These are phyloP conservation scores for Ophiothrix spiculata DNA, from an alignment of 35 echinoderm and acorn worm genomes.

Conservation along the genomic window DNA sequence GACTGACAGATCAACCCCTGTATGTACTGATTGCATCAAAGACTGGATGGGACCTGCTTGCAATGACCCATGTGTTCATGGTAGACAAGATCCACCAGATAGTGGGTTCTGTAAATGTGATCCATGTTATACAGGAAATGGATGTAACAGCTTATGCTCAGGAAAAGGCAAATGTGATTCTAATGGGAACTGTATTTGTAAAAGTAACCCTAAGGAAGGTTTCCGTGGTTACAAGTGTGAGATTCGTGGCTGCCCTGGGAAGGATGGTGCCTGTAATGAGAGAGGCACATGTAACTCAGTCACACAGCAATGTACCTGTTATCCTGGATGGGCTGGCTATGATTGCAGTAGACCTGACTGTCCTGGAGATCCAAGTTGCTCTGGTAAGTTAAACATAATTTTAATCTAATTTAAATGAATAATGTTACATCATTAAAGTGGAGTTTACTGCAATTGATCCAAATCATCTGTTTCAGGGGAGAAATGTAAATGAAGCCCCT, in stretches of 20 bases:
- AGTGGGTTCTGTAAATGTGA: constrained; percentile 78
- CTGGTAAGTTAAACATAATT: constrained; percentile 44
- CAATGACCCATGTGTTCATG: constrained; percentile 62
- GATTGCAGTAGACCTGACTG: constrained; percentile 74
- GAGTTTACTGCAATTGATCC: too few species aligned
- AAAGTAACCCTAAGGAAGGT: constrained; percentile 32
- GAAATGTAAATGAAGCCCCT: too few species aligned
- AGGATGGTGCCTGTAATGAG: constrained; percentile 62
- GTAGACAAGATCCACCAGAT: constrained; percentile 56
- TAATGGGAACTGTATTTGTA: constrained; percentile 41
- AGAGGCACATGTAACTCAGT: constrained; percentile 59
- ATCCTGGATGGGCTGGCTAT: constrained; percentile 67
- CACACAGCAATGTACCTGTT: constrained; percentile 63
- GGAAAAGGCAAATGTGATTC: constrained; percentile 59
- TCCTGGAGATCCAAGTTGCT: constrained; percentile 55
- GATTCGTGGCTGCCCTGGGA: constrained; percentile 64
- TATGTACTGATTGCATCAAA: constrained; percentile 41
- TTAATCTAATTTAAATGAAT: too few species aligned
- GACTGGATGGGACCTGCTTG: constrained; percentile 68
- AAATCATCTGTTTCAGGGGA: too few species aligned
- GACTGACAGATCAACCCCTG: constrained; percentile 2
- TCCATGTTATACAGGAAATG: constrained; percentile 69
- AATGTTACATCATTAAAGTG: too few species aligned
- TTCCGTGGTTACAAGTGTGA: constrained; percentile 68
- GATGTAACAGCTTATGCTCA: constrained; percentile 79